phyloP scores from a whole-genome alignment of 2,888 invertebrate species.

The Acrocyrtus sp. region DNA sequence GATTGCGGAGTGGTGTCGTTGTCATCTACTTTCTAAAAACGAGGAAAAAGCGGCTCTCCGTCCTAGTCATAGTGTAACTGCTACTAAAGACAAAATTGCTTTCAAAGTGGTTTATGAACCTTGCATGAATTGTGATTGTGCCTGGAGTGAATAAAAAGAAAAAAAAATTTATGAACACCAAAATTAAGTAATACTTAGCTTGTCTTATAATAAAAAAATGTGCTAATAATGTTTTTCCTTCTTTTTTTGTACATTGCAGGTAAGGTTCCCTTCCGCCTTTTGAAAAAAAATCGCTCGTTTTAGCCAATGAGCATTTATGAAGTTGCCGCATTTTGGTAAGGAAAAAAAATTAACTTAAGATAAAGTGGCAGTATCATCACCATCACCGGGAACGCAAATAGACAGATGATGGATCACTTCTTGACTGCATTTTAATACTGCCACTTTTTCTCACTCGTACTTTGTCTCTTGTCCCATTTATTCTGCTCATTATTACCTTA shows the following conservation, averaged over 20 bases:
- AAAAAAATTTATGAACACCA: too few relatives aligned
- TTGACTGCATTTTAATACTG: constrained; percentile 17
- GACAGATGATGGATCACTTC: constrained; percentile 31
- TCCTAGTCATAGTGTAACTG: too few relatives aligned
- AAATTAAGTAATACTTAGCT: too few relatives aligned
- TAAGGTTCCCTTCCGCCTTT: too few relatives aligned
- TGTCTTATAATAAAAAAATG: too few relatives aligned
- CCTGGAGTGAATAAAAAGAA: too few relatives aligned
- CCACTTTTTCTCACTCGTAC: constrained; percentile 7
- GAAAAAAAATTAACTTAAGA: background rate
- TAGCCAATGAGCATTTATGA: too few relatives aligned
- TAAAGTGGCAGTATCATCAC: background rate
- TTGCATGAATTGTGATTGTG: too few relatives aligned
- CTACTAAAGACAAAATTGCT: too few relatives aligned
- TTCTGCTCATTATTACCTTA: background rate
- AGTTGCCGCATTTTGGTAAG: background rate
- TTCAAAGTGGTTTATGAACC: background rate
- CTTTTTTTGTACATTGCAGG: too few relatives aligned
- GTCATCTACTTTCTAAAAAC: background rate
- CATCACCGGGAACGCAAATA: background rate
- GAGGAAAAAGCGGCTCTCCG: background rate
- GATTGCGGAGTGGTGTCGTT: background rate
- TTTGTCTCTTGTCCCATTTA: background rate
- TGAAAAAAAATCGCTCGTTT: too few relatives aligned
- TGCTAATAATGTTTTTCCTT: too few relatives aligned